These are phyloP conservation scores for Dolomedes plantarius DNA, from an alignment of 2,888 invertebrate genomes.

Conservation along the genomic window DNA sequence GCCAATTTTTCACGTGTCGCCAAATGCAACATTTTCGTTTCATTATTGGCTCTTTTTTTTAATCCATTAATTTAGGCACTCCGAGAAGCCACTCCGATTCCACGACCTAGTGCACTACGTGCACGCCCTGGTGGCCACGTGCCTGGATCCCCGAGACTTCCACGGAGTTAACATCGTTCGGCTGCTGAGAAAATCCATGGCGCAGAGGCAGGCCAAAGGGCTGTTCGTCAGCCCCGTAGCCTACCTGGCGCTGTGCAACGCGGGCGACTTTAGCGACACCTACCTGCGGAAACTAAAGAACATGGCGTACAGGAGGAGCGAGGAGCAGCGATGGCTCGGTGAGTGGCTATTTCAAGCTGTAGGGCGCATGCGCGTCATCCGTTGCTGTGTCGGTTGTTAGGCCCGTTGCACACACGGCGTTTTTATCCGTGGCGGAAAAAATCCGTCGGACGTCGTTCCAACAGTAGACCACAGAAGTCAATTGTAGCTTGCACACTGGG, in stretches of 20 bases:
- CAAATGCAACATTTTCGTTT: too few species aligned
- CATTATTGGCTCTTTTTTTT: too few species aligned
- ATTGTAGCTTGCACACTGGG: too few species aligned
- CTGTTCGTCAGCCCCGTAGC: constrained; percentile 48
- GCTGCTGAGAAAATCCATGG: constrained; percentile 27
- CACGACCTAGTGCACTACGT: constrained; percentile 49
- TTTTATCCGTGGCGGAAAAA: too few species aligned
- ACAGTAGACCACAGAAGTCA: too few species aligned
- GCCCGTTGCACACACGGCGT: too few species aligned
- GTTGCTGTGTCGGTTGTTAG: too few species aligned
- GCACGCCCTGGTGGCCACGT: constrained; percentile 38
- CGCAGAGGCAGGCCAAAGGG: constrained; percentile 5
- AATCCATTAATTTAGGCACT: constrained; percentile 15
- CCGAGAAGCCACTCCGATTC: constrained; percentile 35
- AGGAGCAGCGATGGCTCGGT: constrained; percentile 62
- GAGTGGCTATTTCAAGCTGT: too few species aligned
- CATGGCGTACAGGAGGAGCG: constrained; percentile 55
- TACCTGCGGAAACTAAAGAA: constrained; percentile 35
- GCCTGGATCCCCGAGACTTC: constrained; percentile 43
- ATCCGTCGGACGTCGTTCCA: too few species aligned
- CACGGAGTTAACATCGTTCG: constrained; percentile 44
- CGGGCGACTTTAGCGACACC: constrained; percentile 22
- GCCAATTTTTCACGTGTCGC: too few species aligned
- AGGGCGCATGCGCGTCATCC: too few species aligned
- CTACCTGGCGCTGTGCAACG: constrained; percentile 55